A percentile compares a stretch with the other conserved stretches of the same genome.
These are phyloP conservation scores for Caenorhabditis drosophilae DNA, from an alignment of 2,888 invertebrate genomes.

Conservation along the genomic window DNA sequence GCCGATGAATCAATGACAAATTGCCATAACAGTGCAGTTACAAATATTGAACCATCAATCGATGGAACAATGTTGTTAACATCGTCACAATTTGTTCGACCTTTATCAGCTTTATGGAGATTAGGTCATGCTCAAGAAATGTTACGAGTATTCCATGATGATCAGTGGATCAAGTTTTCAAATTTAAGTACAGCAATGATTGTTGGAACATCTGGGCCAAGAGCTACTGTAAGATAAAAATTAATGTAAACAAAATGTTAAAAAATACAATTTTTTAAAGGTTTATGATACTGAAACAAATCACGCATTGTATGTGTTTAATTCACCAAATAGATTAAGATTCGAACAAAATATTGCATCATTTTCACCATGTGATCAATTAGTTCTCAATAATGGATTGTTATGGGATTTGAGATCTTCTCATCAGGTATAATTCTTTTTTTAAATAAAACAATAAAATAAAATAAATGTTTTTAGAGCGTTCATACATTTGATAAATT, in stretches of 20 bases:
- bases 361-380: constrained; percentile 42
- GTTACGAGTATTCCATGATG: constrained; percentile 73
- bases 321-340: constrained; percentile 56
- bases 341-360: constrained; percentile 34
- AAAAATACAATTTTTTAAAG: constrained; percentile 32
- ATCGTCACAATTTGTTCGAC: constrained; percentile 84
- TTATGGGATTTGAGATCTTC: constrained; percentile 36
- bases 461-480: constrained; percentile 72
- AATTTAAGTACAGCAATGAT: constrained; percentile 79
- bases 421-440: not conserved
- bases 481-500: constrained; percentile 97
- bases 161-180: constrained; percentile 82
- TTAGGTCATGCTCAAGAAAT: constrained; percentile 70
- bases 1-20: constrained; percentile 80
- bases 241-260: not conserved
- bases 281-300: constrained; percentile 89
- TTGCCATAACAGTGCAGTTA: constrained; percentile 87
- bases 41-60: constrained; percentile 74
- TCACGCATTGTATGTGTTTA: constrained; percentile 78
- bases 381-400: constrained; percentile 41
- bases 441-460: not conserved
- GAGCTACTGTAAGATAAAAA: constrained; percentile 76
- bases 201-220: constrained; percentile 85
- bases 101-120: constrained; percentile 81
- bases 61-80: constrained; percentile 83